A percentile compares a stretch with the other conserved stretches of the same genome.
These are phyloP conservation scores for Andrena praecox DNA, from an alignment of 2,888 invertebrate genomes.

Conservation along the genomic window DNA sequence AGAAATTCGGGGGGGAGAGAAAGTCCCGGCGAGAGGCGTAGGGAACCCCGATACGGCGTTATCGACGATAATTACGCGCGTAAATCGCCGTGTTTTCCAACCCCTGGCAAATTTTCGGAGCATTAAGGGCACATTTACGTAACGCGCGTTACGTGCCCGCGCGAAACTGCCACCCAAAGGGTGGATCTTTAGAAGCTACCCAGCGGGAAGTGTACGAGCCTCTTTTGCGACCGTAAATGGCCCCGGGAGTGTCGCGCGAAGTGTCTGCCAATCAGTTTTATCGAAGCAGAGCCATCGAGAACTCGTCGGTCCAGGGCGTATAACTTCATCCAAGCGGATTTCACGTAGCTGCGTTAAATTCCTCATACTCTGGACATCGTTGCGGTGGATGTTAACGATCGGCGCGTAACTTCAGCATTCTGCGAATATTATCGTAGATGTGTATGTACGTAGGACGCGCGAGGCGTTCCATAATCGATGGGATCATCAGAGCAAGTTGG, in stretches of 20 bases:
- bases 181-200: neutral
- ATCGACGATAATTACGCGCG: conserved; percentile 63
- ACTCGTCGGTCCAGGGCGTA: too few species aligned
- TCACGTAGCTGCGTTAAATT: too few species aligned
- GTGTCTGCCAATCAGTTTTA: too few species aligned
- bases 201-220: neutral
- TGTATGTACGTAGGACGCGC: neutral
- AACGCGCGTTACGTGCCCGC: neutral
- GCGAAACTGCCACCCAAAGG: neutral
- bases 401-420: neutral
- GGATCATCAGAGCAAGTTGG: conserved; percentile 32
- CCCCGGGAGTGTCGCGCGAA: too few species aligned
- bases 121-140: neutral
- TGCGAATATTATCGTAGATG: neutral
- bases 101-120: conserved; percentile 22
- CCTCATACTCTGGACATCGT: too few species aligned
- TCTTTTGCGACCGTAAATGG: too few species aligned
- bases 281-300: too few species aligned
- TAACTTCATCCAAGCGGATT: too few species aligned
- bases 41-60: conserved; percentile 39
- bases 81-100: conserved; percentile 17
- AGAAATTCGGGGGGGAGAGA: conserved; percentile 35
- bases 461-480: neutral
- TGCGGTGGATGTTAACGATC: neutral
- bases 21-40: neutral